phyloP scores from a whole-genome alignment of 2,113 vertebrate species.

The Pungitius pungitius region DNA sequence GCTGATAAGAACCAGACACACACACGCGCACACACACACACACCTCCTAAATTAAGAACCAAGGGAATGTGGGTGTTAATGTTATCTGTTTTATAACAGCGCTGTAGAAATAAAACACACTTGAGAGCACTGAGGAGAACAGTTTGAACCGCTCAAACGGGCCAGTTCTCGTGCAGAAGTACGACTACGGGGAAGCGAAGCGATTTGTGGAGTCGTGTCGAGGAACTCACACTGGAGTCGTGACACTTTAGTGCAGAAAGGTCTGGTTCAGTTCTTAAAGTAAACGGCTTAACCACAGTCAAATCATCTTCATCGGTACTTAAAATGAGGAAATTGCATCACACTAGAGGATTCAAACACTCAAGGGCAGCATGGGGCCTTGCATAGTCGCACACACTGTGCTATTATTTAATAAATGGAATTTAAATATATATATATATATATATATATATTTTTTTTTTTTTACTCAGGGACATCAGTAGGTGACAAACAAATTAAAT shows the following conservation, averaged over 20 bases:
- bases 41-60: slow-evolving; percentile 63
- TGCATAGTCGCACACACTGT: not conserved
- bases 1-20: slow-evolving; percentile 74
- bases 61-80: slow-evolving; percentile 18
- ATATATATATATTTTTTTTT: no score
- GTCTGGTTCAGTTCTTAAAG: not conserved
- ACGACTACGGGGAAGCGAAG: slow-evolving; percentile 16
- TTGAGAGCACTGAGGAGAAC: slow-evolving; percentile 26
- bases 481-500: no score
- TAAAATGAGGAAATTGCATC: not conserved
- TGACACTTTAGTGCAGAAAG: not conserved
- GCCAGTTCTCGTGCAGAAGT: slow-evolving; percentile 13
- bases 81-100: slow-evolving; percentile 36
- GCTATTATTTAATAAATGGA: not conserved
- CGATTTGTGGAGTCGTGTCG: slow-evolving; percentile 11
- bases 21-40: slow-evolving; percentile 17
- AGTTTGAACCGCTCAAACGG: slow-evolving; percentile 38
- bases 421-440: no score
- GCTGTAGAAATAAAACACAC: slow-evolving; percentile 41
- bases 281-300: not conserved
- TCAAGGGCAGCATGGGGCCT: not conserved
- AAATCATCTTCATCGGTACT: not conserved
- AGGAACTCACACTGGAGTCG: not conserved
- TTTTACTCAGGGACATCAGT: no score
- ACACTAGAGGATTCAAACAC: not conserved